Evolutionary conservation across 2,797 vertebrate species (phyloP).

Genomic region (Acridotheres tristis): DNA sequence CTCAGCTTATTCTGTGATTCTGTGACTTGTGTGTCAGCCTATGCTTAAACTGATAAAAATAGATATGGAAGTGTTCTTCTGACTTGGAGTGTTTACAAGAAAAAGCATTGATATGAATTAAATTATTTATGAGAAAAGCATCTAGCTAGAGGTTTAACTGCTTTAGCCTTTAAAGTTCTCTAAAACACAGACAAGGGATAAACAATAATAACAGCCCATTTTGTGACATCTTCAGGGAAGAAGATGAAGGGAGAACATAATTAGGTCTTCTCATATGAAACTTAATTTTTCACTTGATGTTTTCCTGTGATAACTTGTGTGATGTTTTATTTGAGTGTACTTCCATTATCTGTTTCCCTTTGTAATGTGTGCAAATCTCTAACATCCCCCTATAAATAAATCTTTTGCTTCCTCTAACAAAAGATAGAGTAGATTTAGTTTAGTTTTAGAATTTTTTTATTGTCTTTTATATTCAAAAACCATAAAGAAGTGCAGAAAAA

Average conservation of each 20-base stretch:
- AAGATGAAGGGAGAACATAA: not conserved
- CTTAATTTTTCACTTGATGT: not conserved
- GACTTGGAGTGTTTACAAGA: not conserved
- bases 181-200: not conserved
- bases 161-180: not conserved
- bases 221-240: not conserved
- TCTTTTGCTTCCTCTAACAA: not conserved
- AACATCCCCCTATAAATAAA: not conserved
- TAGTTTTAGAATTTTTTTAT: not conserved
- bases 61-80: not conserved
- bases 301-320: not conserved
- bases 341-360: not conserved
- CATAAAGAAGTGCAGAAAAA: not conserved
- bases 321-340: not conserved
- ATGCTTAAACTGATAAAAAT: not conserved
- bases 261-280: not conserved
- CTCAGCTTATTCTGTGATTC: not conserved
- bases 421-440: not conserved
- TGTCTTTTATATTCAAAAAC: not conserved
- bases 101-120: not conserved
- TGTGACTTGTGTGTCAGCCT: not conserved
- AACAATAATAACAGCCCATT: not conserved
- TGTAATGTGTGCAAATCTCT: not conserved
- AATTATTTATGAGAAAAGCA: not conserved
- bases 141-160: not conserved